A percentile compares a stretch with the other conserved stretches of the same genome.
Evolutionary conservation across 2,888 invertebrate species (phyloP).

Genomic region (Lithophane ornitopus): DNA sequence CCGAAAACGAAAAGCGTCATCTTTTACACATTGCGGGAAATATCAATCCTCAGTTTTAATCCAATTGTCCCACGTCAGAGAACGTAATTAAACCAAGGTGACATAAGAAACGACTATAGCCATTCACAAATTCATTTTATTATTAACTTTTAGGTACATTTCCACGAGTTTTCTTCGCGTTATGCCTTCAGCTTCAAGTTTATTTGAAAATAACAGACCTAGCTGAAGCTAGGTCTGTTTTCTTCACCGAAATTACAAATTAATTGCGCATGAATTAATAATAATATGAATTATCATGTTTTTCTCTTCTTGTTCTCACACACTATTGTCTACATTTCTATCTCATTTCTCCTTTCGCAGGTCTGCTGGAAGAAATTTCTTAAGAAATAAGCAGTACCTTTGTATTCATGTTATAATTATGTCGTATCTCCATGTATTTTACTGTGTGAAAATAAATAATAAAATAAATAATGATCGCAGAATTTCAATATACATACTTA

Average conservation of each 20-base stretch:
- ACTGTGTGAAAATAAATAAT: no score
- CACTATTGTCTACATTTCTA: no score
- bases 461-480: no score
- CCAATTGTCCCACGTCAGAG: slow-evolving; percentile 23
- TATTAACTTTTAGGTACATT: slow-evolving; percentile 17
- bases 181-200: slow-evolving; percentile 9
- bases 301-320: no score
- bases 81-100: slow-evolving; percentile 22
- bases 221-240: neutral
- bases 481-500: no score
- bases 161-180: slow-evolving; percentile 13
- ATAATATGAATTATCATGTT: no score
- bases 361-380: no score
- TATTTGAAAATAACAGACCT: no score
- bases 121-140: slow-evolving; percentile 18
- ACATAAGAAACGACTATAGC: neutral
- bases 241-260: slow-evolving; percentile 3
- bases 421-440: no score
- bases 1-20: slow-evolving; percentile 7
- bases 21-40: slow-evolving; percentile 16
- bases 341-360: no score
- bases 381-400: no score
- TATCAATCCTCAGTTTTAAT: slow-evolving; percentile 25
- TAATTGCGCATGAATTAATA: slow-evolving; percentile 1
- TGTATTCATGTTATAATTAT: no score